Base-by-base conservation (phyloP, 2,797 vertebrate species). In the Gambusia yucatana region DNA sequence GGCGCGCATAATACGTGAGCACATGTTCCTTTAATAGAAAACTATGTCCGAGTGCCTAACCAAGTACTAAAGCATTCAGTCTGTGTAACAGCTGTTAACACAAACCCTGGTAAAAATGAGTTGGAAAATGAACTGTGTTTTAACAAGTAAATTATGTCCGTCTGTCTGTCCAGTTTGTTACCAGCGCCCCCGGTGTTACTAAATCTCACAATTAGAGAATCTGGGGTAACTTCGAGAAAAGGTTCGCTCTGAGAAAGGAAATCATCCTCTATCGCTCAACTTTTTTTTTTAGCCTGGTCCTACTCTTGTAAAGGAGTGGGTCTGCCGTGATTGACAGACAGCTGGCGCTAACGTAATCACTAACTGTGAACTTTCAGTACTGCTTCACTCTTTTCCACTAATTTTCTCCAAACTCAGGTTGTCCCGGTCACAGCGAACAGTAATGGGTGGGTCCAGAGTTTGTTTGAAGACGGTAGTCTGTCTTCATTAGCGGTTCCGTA, bases 401-500 rank as follows among this genome's bases (percentile, higher is more conserved):
- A 17, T 44, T 11, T 65, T 25, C 22, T 76, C 61, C 46, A 63
- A 59, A 59, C 17, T 13, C 74, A 33, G 28, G 52, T 28, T 13
- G 20, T 25, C 28, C 9, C 33, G 1, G 39, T 70, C 43, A 11
- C 30, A 82, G 57, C 6, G 1, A 14, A 41, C 50, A 14, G 7
- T 36, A 43, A 2, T 85, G 76, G 59, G 0, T 30, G 72, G 74
- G 13, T 61, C 48, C 61, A 36, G 47, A 33, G n/a, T 57, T 59
- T 2, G 22, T 73, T 28, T 39, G 79, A 79, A 75, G 82, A 85
- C 83, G 85, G 48, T 83, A 84, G 52, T 20, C 48, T 44, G 10
- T 55, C 57, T 14, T 16, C 82, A 76, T 52, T 87, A 87, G 88
- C 61, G 17, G 46, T 57, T 75, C 76, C 72, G 6, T 2, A 96